Evolutionary conservation across 2,888 invertebrate genomes (phyloP).

Genomic region (Aphelenchoides bicaudatus): DNA sequence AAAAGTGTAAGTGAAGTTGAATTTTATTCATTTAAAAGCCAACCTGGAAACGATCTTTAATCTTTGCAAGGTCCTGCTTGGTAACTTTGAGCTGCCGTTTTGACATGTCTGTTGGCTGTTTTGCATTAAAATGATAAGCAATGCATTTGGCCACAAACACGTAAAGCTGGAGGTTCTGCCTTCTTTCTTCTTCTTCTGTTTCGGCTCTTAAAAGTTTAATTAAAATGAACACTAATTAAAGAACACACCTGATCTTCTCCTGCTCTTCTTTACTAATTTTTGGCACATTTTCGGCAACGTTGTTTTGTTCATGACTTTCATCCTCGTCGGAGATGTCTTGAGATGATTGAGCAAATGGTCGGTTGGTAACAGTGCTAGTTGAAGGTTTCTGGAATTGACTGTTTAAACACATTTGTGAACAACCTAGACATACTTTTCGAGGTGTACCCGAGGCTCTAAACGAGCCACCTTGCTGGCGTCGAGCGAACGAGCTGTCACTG

Average conservation of each 20-base stretch:
- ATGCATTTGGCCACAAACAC: constrained; percentile 91
- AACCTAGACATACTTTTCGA: constrained; percentile 14
- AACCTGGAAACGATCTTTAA: constrained; percentile 50
- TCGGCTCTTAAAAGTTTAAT: constrained; percentile 74
- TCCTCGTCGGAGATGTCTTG: constrained; percentile 56
- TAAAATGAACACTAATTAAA: background rate
- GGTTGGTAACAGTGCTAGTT: constrained; percentile 32
- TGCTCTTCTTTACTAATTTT: constrained; percentile 56
- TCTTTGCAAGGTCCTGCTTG: constrained; percentile 72
- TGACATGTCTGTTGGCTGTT: constrained; percentile 88
- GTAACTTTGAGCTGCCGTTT: constrained; percentile 86
- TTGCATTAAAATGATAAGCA: constrained; percentile 97
- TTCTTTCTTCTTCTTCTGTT: constrained; percentile 90
- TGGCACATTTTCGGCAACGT: constrained; percentile 22
- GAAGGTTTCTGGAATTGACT: constrained; percentile 22
- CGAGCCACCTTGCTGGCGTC: constrained; percentile 22
- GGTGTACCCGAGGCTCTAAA: constrained; percentile 19
- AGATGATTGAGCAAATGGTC: constrained; percentile 48
- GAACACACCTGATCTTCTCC: constrained; percentile 49
- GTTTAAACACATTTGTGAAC: constrained; percentile 12
- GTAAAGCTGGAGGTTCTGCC: constrained; percentile 87
- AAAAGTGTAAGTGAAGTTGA: too few species aligned
- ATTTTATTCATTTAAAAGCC: background rate
- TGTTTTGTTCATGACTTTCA: constrained; percentile 29
- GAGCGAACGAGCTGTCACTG: constrained; percentile 35